Conservation (phyloP, 64 coral and sea anemone genomes). For the Trachythela sp. region DNA sequence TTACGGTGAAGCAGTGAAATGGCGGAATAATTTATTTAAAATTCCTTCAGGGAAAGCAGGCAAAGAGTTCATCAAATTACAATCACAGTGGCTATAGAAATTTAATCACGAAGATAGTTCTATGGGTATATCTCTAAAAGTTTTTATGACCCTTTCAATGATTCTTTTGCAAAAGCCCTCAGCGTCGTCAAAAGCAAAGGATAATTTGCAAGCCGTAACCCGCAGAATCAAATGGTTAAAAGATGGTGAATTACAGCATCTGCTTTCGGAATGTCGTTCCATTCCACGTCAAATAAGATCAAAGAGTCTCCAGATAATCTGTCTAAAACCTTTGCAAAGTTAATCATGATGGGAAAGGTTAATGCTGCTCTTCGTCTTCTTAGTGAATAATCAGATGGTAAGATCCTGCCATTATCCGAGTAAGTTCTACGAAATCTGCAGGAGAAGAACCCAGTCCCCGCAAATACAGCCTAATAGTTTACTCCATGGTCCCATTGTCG, state of each 20-base stretch:
- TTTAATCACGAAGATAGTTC: too few species aligned
- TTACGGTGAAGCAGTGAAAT: too few species aligned
- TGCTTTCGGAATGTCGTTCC: too few species aligned
- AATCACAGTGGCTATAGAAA: too few species aligned
- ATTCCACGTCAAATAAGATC: neutral
- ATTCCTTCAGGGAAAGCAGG: too few species aligned
- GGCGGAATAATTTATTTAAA: too few species aligned
- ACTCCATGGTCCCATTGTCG: neutral
- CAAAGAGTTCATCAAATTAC: too few species aligned
- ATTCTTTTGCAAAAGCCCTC: conserved; percentile 36
- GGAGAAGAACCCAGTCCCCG: neutral
- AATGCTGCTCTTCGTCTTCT: neutral
- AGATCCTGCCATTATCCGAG: too few species aligned
- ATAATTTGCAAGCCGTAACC: neutral
- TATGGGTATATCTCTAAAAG: conserved; percentile 9
- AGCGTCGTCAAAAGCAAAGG: neutral
- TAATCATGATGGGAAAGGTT: neutral
- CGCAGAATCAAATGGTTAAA: neutral
- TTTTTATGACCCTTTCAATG: neutral
- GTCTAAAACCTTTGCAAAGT: conserved; percentile 16
- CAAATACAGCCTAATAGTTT: neutral
- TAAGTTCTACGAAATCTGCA: neutral
- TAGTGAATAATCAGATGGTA: too few species aligned
- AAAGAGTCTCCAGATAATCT: neutral
- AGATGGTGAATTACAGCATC: neutral